Evolutionary conservation across 2,113 vertebrate species (phyloP).

Genomic region (Zosterops lateralis): DNA sequence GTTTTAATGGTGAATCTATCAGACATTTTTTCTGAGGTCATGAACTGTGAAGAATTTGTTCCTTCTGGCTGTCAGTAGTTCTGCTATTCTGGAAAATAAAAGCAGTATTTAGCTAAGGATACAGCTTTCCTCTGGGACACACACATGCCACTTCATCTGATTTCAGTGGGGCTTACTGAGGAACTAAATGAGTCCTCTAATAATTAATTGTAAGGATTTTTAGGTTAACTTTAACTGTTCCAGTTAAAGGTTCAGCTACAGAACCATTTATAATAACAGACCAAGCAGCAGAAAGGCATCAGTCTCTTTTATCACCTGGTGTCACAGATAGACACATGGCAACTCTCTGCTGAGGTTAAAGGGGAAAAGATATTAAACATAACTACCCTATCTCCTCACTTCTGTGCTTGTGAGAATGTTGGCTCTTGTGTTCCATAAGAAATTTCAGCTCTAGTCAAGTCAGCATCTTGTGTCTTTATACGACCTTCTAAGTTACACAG

Average conservation of each 20-base stretch:
- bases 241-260: background rate
- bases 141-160: background rate
- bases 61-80: background rate
- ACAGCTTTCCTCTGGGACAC: background rate
- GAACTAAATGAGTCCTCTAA: background rate
- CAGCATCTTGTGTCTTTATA: background rate
- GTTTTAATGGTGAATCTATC: background rate
- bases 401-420: background rate
- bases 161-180: background rate
- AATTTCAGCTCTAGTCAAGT: background rate
- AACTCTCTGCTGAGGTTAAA: background rate
- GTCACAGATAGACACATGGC: background rate
- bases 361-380: background rate
- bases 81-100: background rate
- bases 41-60: background rate
- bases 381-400: background rate
- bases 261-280: background rate
- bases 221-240: background rate
- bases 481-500: background rate
- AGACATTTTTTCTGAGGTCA: background rate
- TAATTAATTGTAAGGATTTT: background rate
- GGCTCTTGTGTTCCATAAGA: background rate
- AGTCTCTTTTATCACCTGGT: background rate
- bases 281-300: background rate
- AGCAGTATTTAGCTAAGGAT: background rate